Base-by-base conservation (phyloP, 2,797 vertebrate species). In the Gouania willdenowi region DNA sequence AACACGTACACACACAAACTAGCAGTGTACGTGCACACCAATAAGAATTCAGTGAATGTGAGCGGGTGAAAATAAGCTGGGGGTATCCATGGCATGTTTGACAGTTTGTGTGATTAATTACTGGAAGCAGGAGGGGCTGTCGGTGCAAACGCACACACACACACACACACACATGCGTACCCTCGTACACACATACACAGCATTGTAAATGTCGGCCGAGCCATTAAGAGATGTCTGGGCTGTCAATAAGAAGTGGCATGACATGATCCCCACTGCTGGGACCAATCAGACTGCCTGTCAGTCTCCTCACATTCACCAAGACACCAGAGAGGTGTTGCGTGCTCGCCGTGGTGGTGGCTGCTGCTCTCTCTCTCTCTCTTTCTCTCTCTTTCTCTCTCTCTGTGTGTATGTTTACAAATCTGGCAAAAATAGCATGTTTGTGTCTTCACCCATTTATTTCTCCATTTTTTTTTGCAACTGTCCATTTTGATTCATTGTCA, bases 191-290 rank as follows among this genome's bases (percentile, higher is more conserved):
- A 41, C 37, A 41, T 29, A 37, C 9, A 26, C 30, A 30, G 22
- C 29, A 28, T 63, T 71, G 59, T 60, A 75, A 77, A 77, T 69
- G 53, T 26, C 46, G 21, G 46, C 43, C 13, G 18, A 71, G 64
- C 63, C 67, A 74, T 77, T 82, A 82, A 74, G 68, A 71, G 69
- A 81, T 24, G 59, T 48, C 58, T 57, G 52, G 36, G 41, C 72
- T 75, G 80, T 79, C 82, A 82, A 82, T 81, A 77, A 77, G 78
- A 83, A 79, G 71, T 85, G 78, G 77, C 82, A 72, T 41, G 59
- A 81, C 80, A 72, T 71, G 83, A 83, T 79, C 69, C 57, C 61
- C 49, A 41, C 82, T 83, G 81, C 80, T 83, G 81, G 56, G 79
- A 75, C 76, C 75, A 80, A 85, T 87, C 80, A 85, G 66, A 64